Conservation (phyloP, 2,113 vertebrate species). For the Ophiodon elongatus region DNA sequence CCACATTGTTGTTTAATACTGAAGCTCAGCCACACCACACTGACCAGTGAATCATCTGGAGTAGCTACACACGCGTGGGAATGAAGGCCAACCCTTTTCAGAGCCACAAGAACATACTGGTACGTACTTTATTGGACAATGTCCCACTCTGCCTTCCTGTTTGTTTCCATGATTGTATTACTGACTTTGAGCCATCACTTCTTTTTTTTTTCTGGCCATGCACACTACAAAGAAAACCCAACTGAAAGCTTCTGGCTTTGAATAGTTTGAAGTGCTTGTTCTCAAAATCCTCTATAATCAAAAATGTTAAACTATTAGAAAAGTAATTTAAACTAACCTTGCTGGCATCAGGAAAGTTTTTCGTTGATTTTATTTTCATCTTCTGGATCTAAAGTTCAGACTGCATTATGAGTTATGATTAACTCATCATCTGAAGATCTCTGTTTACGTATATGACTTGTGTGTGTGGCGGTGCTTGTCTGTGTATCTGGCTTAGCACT, state of each 20-base stretch:
- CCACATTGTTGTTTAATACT: constrained; percentile 9
- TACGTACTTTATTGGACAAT: constrained; percentile 33
- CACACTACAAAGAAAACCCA: neutral
- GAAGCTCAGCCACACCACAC: neutral
- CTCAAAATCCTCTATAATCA: neutral
- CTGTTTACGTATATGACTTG: neutral
- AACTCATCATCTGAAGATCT: neutral
- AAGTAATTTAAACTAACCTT: neutral
- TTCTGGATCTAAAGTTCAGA: constrained; percentile 1
- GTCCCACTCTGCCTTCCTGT: constrained; percentile 10
- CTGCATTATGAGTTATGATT: neutral
- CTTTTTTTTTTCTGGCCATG: constrained; percentile 22
- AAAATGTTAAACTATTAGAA: neutral
- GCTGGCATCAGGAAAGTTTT: neutral
- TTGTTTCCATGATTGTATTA: constrained; percentile 19
- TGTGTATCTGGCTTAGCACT: neutral
- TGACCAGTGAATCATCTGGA: constrained; percentile 18
- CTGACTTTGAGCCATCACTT: constrained; percentile 21
- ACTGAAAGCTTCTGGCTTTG: neutral
- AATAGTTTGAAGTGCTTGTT: neutral
- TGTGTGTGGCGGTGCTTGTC: neutral
- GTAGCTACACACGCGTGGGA: constrained; percentile 6
- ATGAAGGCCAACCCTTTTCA: constrained; percentile 41
- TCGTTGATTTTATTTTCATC: constrained; percentile 11
- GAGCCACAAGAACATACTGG: constrained; percentile 25